Conservation (phyloP, 2,888 invertebrate genomes). For the Dicyrtoma fusca region DNA sequence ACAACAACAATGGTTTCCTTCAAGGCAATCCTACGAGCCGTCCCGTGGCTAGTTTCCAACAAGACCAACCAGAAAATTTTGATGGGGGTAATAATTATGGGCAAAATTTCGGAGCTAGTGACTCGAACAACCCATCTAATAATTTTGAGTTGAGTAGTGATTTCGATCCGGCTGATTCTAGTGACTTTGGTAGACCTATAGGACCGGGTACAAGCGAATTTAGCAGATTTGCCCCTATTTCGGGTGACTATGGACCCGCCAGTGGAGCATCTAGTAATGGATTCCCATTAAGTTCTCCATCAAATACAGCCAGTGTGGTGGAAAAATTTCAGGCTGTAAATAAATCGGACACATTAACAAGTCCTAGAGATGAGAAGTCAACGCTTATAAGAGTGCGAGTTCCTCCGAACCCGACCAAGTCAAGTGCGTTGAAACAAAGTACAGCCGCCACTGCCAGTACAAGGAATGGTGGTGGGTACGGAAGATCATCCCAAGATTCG, state of each 20-base stretch:
- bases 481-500: too few species aligned
- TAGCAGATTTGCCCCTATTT: not conserved
- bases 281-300: conserved; percentile 22
- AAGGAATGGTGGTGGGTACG: too few species aligned
- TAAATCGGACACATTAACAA: conserved; percentile 10
- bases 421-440: too few species aligned
- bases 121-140: not conserved
- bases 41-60: not conserved
- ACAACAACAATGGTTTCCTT: conserved; percentile 10
- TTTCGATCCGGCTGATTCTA: not conserved
- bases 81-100: not conserved
- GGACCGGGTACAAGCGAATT: not conserved
- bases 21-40: not conserved
- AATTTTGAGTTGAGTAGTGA: not conserved
- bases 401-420: too few species aligned
- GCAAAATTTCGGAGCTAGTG: not conserved
- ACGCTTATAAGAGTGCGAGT: too few species aligned
- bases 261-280: not conserved
- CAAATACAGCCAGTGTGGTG: conserved; percentile 23
- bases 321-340: conserved; percentile 19
- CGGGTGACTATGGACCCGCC: not conserved
- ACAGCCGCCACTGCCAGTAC: too few species aligned
- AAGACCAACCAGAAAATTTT: not conserved
- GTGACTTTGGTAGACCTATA: not conserved
- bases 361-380: not conserved